Base-by-base conservation (phyloP, 2,797 vertebrate species). In the Harpagifer antarcticus region DNA sequence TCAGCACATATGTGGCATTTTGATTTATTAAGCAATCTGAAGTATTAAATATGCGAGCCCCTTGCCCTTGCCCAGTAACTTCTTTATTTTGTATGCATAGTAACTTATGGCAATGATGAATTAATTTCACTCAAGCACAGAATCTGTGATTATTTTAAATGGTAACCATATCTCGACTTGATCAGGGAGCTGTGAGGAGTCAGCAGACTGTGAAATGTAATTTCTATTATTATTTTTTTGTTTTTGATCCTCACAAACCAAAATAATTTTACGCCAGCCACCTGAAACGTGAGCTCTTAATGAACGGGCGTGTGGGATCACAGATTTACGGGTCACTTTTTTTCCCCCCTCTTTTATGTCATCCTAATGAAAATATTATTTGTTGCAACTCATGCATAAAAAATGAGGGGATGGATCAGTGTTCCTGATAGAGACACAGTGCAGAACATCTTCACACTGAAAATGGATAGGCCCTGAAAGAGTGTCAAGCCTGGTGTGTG, bases 1-100 rank as follows among this genome's bases (percentile, higher is more conserved):
- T 93, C 94, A 89, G 93, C 85, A 94, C 91, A 95, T 93, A 95
- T 91, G 86, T 96, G 96, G 93, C 96, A 95, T 95, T 96, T 97
- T 97, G 97, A 97, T 98, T 96, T 97, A 97, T 98, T 96, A 95
- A 95, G 91, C 95, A 97, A 96, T 96, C 90, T 95, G 89, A 89
- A 92, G 85, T 93, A 93, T 96, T 95, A 94, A 95, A 96, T 92
- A 94, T 93, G 94, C 95, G 85, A 85, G 86, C 89, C 88, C 69
- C 68, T 79, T 79, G 84, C 86, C 82, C 84, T 81, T 92, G 90
- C 84, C 83, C 89, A 92, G 81, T 89, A 89, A 90, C 91, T 76
- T 69, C 93, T 95, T 93, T 95, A 92, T 94, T 96, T 96, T 90
- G 90, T 91, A 95, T 91, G 95, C 94, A 95, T 91, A 93, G 92